Evolutionary conservation across 2,797 vertebrate genomes (phyloP).

Genomic region (Amblyopsis hoosieri): DNA sequence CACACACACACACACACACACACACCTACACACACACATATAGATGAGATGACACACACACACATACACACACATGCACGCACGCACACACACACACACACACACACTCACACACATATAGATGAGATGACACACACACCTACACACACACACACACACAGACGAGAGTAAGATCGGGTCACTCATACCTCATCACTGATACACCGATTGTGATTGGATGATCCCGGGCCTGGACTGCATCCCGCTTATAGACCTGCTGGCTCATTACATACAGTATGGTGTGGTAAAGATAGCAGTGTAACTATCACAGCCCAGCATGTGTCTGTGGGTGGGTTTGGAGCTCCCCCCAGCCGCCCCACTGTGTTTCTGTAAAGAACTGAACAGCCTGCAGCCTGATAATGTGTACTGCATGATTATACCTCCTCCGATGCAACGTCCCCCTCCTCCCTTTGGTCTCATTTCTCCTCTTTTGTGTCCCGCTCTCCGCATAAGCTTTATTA

Average conservation of each 20-base stretch:
- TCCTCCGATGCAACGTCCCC: constrained; percentile 69
- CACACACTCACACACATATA: constrained; percentile 1
- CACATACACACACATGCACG: not conserved
- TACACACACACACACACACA: not conserved
- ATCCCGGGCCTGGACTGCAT: constrained; percentile 29
- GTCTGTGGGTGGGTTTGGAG: constrained; percentile 65
- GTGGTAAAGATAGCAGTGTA: constrained; percentile 61
- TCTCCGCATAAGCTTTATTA: not conserved
- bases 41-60: not conserved
- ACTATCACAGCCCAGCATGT: constrained; percentile 60
- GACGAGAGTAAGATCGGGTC: not conserved
- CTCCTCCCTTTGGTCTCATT: constrained; percentile 44
- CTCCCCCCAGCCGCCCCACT: constrained; percentile 68
- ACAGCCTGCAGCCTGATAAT: constrained; percentile 75
- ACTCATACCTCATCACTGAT: constrained; percentile 39
- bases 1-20: not conserved
- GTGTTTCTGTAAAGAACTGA: constrained; percentile 69
- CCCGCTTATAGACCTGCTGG: not conserved
- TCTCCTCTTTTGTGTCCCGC: constrained; percentile 37
- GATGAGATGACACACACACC: not conserved
- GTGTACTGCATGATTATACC: constrained; percentile 75
- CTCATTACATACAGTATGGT: constrained; percentile 23
- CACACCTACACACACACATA: not conserved
- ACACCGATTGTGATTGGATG: constrained; percentile 43
- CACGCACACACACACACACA: not conserved